phyloP scores from a whole-genome alignment of 37 sponge, comb jelly and placozoan species.

The Petrosia ficiformis region DNA sequence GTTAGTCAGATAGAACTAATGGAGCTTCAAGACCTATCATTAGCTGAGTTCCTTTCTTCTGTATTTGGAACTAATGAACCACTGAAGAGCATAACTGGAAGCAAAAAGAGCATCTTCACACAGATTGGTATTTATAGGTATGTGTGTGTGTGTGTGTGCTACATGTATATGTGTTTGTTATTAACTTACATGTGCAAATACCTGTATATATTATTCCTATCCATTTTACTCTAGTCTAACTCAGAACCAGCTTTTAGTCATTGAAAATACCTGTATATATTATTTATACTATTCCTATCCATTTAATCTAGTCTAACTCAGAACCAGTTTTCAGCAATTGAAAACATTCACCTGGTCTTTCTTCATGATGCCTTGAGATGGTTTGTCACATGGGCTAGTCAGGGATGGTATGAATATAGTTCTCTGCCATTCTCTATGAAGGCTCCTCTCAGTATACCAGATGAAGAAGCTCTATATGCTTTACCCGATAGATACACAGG shows the following conservation, averaged over 20 bases:
- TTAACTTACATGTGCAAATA: too few relatives aligned
- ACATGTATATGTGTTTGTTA: too few relatives aligned
- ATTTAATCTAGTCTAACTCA: slow-evolving; percentile 24
- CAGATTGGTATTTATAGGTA: slow-evolving; percentile 54
- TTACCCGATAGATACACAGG: slow-evolving; percentile 30
- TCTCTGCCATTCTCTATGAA: slow-evolving; percentile 60
- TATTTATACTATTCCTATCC: not conserved
- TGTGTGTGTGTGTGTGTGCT: not conserved
- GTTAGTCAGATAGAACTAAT: not conserved
- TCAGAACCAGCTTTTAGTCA: not conserved
- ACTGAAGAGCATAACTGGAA: not conserved
- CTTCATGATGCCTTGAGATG: slow-evolving; percentile 43
- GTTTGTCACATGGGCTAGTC: slow-evolving; percentile 67
- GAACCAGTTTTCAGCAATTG: slow-evolving; percentile 46
- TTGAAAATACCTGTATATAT: not conserved
- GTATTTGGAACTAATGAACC: slow-evolving; percentile 30
- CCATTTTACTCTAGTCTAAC: not conserved
- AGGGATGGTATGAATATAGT: slow-evolving; percentile 72
- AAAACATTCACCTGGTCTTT: slow-evolving; percentile 11
- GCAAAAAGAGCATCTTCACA: slow-evolving; percentile 29
- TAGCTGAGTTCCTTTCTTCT: slow-evolving; percentile 20
- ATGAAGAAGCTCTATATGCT: slow-evolving; percentile 20
- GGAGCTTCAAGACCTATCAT: slow-evolving; percentile 1
- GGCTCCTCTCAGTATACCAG: slow-evolving; percentile 23
- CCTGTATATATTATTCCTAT: too few relatives aligned